phyloP scores from a whole-genome alignment of 2,113 vertebrate species.

The Pachycephala philippinensis region DNA sequence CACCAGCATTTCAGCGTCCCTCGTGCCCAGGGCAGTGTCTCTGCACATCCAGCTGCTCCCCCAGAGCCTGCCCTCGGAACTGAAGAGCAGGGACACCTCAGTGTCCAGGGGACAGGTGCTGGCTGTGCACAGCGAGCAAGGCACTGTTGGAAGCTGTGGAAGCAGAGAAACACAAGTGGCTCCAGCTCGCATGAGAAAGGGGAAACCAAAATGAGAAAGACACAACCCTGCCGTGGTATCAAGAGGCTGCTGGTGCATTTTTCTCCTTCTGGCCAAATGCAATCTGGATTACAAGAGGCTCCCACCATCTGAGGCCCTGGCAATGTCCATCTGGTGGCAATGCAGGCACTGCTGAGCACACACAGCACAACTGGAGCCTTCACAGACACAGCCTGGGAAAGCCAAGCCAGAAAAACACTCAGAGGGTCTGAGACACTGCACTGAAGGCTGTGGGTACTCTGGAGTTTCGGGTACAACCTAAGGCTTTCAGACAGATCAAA shows the following conservation, averaged over 20 bases:
- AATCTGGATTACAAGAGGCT: neutral
- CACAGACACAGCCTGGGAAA: neutral
- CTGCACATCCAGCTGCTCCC: neutral
- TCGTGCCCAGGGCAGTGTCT: rapidly evolving
- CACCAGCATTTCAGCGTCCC: neutral
- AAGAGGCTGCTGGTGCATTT: neutral
- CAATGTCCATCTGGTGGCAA: neutral
- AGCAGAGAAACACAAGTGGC: neutral
- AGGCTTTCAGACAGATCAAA: neutral
- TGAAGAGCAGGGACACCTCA: too few relatives aligned
- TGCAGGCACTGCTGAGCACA: neutral
- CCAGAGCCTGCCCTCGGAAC: neutral
- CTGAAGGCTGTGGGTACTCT: neutral
- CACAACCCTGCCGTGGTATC: neutral
- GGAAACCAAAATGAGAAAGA: neutral
- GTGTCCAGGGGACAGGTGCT: neutral
- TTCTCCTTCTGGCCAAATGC: neutral
- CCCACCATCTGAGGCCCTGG: neutral
- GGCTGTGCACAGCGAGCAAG: neutral
- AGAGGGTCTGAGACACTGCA: too few relatives aligned
- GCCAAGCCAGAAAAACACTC: neutral
- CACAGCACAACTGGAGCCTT: neutral
- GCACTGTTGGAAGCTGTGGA: neutral
- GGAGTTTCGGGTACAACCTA: neutral
- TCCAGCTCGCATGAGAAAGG: neutral